These are phyloP conservation scores for Reticulitermes speratus DNA, from an alignment of 1,140 invertebrate genomes.

Conservation along the genomic window DNA sequence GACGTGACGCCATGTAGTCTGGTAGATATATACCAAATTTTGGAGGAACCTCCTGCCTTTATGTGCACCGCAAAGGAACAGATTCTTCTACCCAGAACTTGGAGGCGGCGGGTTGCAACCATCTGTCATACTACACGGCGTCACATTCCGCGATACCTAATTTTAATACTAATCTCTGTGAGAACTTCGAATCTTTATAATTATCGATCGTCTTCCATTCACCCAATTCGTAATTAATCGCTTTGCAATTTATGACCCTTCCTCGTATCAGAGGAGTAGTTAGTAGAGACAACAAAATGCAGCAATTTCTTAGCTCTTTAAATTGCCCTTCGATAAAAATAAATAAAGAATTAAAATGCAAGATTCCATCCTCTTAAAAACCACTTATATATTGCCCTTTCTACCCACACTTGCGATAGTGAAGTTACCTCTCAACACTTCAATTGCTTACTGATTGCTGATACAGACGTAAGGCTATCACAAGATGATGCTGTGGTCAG, in stretches of 20 bases:
- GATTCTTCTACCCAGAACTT: too few species aligned
- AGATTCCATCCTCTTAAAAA: too few species aligned
- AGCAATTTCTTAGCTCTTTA: neutral
- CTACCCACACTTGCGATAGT: neutral
- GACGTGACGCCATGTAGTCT: too few species aligned
- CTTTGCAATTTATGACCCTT: neutral
- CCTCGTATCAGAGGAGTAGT: neutral
- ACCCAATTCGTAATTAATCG: neutral
- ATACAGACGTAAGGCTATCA: neutral
- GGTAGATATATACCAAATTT: too few species aligned
- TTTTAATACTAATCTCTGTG: too few species aligned
- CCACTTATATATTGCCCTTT: neutral
- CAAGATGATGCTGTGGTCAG: neutral
- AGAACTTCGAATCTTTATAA: too few species aligned
- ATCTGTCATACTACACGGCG: too few species aligned
- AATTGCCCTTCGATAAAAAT: neutral
- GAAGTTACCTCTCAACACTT: neutral
- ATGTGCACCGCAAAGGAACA: too few species aligned
- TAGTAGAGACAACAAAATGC: neutral
- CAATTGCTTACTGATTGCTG: neutral
- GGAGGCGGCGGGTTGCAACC: too few species aligned
- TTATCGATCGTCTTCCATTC: neutral
- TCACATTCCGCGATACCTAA: too few species aligned
- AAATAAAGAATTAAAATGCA: neutral
- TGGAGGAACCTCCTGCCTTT: too few species aligned